A percentile compares a stretch with the other conserved stretches of the same genome.
Evolutionary conservation across 2,888 invertebrate genomes (phyloP).

Genomic region (Polyploca ridens): DNA sequence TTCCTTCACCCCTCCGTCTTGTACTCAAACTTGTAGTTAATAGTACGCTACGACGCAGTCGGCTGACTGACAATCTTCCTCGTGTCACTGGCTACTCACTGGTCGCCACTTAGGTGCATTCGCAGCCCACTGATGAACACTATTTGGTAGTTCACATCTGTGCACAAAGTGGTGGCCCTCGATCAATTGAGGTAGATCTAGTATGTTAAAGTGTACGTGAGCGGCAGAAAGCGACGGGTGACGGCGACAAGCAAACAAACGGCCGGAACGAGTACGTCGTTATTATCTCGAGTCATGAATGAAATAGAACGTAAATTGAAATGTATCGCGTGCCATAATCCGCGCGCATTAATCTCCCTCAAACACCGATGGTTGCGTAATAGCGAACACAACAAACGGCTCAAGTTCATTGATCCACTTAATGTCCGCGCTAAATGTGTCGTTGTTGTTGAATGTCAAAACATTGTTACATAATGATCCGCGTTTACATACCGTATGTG

Average conservation of each 20-base stretch:
- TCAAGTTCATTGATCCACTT: conserved; percentile 85
- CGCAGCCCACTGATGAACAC: background rate
- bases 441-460: conserved; percentile 81
- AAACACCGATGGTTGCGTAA: conserved; percentile 82
- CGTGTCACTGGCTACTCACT: conserved; percentile 26
- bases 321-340: conserved; percentile 84
- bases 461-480: conserved; percentile 79
- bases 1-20: conserved; percentile 81
- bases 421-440: conserved; percentile 81
- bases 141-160: conserved; percentile 3
- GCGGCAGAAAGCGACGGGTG: conserved; percentile 47
- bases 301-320: conserved; percentile 83
- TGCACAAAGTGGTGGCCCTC: conserved; percentile 20
- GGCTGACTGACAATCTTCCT: conserved; percentile 38
- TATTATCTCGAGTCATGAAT: conserved; percentile 82
- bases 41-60: conserved; percentile 39
- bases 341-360: conserved; percentile 83
- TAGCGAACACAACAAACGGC: conserved; percentile 72
- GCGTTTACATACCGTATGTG: conserved; percentile 63
- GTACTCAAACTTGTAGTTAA: conserved; percentile 77
- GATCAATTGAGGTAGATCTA: conserved; percentile 40
- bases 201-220: conserved; percentile 54
- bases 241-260: conserved; percentile 65
- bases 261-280: conserved; percentile 71
- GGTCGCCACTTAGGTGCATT: background rate